Base-by-base conservation (phyloP, 92 coral and sea anemone genomes). In the Meandrina meandrites region DNA sequence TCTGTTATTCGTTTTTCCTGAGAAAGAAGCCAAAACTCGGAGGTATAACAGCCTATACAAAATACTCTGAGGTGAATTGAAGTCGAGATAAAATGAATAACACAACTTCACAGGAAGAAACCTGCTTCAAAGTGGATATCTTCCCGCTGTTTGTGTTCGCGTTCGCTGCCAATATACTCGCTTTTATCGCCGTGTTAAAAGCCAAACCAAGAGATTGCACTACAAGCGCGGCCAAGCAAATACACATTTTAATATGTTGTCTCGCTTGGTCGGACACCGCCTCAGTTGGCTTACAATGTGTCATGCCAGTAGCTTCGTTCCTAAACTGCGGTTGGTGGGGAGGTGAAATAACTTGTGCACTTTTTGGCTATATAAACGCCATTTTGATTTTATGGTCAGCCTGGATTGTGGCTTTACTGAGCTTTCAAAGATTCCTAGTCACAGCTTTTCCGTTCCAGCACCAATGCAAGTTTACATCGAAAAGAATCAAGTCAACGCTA, bases 271-370 rank as follows among this genome's bases (percentile, higher is more conserved):
- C 90, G 14, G 90, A 87, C 68, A 79, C 85, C 22, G 21, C 10
- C 16, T 78, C 70, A 8, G 53, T 87, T 8, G 78, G 86, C 42
- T 87, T 87, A 34, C 85, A 87, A 31, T 87, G 90, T 8, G 22
- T 87, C 18, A 87, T 87, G 90, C 79, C 90, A 5, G 19, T 79
- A 4, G 66, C 85, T 69, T 87, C 90, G 72, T 87, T 87, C 57
- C 5, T 80, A 19, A 87, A 87, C 72, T 87, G 90, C 22, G 90
- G 87, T 14, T 87, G 90, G 90, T 81, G 86, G 86, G 90, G 90
- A 6, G 87, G 87, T 8, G 8, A 37, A 21, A 0, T 47, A 9
- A 80, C 86, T 18, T 87, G 90, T 50, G 22, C 57, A 0, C 51
- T 87, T 1, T 73, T 70, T 30, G 87, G 90, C 1, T 87, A 51